These are phyloP conservation scores for Romanomermis culicivorax DNA, from an alignment of 2,888 invertebrate genomes.

Conservation along the genomic window DNA sequence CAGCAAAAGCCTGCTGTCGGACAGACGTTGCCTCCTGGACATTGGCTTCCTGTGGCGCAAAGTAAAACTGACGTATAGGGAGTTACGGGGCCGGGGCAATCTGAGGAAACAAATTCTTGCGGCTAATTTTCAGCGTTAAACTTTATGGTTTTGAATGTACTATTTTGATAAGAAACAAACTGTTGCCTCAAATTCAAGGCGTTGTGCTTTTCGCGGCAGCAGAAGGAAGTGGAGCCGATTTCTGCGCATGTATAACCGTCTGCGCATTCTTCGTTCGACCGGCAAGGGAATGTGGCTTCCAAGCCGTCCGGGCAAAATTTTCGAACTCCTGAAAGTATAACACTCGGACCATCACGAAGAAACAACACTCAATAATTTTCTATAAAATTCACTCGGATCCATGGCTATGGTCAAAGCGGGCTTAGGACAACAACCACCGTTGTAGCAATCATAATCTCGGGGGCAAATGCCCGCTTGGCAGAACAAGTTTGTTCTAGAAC, in stretches of 20 bases:
- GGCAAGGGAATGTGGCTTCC: not conserved
- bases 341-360: too few species aligned
- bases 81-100: not conserved
- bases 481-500: not conserved
- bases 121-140: too few species aligned
- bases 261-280: not conserved
- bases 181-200: not conserved
- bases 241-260: not conserved
- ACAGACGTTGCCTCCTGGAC: not conserved
- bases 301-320: not conserved
- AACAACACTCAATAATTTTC: not conserved
- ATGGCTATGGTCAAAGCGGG: not conserved
- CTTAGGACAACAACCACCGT: not conserved
- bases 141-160: too few species aligned
- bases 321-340: not conserved
- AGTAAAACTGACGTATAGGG: not conserved
- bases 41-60: not conserved
- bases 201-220: not conserved
- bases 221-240: not conserved
- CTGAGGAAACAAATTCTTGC: not conserved
- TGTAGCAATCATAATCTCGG: not conserved
- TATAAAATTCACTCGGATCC: not conserved
- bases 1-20: constrained; percentile 2
- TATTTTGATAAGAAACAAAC: not conserved
- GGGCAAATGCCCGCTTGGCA: not conserved